Conservation (phyloP, 2,113 vertebrate genomes). For the Rhombomys opimus region DNA sequence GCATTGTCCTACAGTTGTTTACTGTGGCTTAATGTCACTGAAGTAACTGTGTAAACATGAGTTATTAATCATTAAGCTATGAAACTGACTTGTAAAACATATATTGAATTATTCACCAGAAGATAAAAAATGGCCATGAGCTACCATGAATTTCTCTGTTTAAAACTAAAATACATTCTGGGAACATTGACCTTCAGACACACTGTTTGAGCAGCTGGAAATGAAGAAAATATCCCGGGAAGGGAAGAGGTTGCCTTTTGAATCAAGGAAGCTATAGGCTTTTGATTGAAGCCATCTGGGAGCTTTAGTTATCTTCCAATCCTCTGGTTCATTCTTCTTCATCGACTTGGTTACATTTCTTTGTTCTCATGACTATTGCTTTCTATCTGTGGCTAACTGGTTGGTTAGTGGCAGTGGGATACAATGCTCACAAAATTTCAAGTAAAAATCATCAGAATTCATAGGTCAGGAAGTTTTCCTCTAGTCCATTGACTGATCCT, state of each 20-base stretch:
- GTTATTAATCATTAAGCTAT: conserved; percentile 19
- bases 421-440: background rate
- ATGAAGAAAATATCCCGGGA: conserved; percentile 18
- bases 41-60: conserved; percentile 40
- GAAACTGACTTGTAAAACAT: conserved; percentile 46
- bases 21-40: background rate
- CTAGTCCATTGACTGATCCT: background rate
- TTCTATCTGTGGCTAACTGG: conserved; percentile 6
- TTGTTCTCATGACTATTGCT: background rate
- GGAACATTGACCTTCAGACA: background rate
- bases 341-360: background rate
- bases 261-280: background rate
- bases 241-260: background rate
- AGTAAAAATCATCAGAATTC: background rate
- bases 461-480: background rate
- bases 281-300: conserved; percentile 22
- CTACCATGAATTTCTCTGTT: conserved; percentile 26
- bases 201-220: conserved; percentile 36
- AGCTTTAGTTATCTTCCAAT: background rate
- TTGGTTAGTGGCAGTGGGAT: background rate
- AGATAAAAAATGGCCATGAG: conserved; percentile 45
- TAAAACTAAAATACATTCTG: conserved; percentile 4
- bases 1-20: background rate
- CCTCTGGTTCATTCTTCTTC: background rate
- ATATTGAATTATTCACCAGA: conserved; percentile 45